phyloP scores from a whole-genome alignment of 2,888 invertebrate genomes.

The Philereme transversata region DNA sequence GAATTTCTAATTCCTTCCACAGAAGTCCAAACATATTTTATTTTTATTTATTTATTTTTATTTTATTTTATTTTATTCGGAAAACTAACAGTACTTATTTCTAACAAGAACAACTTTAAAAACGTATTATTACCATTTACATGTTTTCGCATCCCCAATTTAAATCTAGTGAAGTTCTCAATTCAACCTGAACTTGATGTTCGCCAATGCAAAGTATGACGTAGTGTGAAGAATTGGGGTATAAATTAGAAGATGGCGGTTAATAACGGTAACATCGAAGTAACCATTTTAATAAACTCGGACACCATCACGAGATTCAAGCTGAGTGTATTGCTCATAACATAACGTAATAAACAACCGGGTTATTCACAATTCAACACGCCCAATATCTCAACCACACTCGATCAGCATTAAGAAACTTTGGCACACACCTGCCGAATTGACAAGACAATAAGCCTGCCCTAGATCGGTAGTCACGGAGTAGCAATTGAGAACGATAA shows the following conservation, averaged over 20 bases:
- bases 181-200: too few species aligned
- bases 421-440: constrained; percentile 29
- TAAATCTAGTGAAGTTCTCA: too few species aligned
- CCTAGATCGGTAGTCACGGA: constrained; percentile 27
- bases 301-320: background rate
- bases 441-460: constrained; percentile 24
- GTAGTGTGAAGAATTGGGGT: too few species aligned
- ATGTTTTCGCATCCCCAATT: too few species aligned
- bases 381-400: constrained; percentile 11
- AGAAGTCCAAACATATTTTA: too few species aligned
- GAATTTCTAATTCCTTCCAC: too few species aligned
- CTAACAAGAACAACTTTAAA: too few species aligned
- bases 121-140: too few species aligned
- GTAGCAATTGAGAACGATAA: constrained; percentile 22
- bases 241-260: background rate
- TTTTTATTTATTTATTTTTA: too few species aligned
- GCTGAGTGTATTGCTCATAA: background rate
- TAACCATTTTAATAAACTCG: background rate
- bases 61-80: too few species aligned
- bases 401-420: constrained; percentile 25
- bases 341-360: constrained; percentile 12
- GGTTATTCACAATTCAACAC: constrained; percentile 24
- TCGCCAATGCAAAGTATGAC: too few species aligned
- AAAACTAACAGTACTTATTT: too few species aligned
- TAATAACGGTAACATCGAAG: background rate